Percentiles rank a stretch among this genome's conserved stretches.
Conservation (phyloP, 1,140 invertebrate species). For the Andricus grossulariae region DNA sequence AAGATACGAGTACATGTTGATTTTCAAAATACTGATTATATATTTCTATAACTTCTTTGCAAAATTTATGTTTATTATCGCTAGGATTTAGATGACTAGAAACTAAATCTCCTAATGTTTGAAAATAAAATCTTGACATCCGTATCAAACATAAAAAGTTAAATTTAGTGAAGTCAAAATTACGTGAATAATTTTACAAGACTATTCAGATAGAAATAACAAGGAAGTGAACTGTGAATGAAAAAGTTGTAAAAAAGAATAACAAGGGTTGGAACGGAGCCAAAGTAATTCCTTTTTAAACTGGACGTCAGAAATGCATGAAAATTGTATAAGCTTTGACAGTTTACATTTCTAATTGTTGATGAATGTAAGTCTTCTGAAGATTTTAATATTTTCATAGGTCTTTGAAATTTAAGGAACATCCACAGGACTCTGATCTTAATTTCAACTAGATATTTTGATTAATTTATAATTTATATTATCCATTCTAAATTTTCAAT, state of each 20-base stretch:
- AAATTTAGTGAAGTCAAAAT: background rate
- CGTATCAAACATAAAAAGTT: background rate
- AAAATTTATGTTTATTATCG: background rate
- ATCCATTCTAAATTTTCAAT: too few relatives aligned
- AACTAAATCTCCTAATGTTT: background rate
- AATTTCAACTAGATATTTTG: too few relatives aligned
- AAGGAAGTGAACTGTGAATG: slow-evolving; percentile 29
- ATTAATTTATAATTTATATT: too few relatives aligned
- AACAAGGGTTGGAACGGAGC: slow-evolving; percentile 25
- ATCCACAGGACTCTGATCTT: too few relatives aligned
- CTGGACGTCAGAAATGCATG: background rate
- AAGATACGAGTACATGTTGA: background rate
- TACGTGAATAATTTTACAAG: background rate
- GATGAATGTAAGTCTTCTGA: background rate
- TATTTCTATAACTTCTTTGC: background rate
- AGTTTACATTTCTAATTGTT: background rate
- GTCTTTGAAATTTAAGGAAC: too few relatives aligned
- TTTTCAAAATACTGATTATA: background rate
- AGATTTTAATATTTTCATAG: too few relatives aligned
- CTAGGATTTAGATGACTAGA: background rate
- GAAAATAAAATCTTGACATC: background rate
- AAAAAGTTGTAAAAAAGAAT: slow-evolving; percentile 13
- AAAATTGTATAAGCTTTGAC: slow-evolving; percentile 1
- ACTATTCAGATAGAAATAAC: background rate
- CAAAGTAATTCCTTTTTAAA: slow-evolving; percentile 25